Evolutionary conservation across 2,888 invertebrate genomes (phyloP), one percentile per base, ranked within the genome.

Genomic region (Cylindroiulus punctatus): DNA sequence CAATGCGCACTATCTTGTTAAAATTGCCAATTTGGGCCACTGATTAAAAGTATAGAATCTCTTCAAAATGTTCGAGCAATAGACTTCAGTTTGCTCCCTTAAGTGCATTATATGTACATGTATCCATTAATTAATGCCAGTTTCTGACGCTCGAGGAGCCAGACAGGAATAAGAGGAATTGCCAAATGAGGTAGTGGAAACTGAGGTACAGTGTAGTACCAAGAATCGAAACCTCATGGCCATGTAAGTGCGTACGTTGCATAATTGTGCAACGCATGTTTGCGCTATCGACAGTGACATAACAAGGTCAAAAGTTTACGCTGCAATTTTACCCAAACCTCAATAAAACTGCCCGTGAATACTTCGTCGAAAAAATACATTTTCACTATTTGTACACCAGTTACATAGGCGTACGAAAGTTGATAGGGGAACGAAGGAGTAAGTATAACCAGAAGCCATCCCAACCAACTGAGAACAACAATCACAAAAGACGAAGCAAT

Each of bases 271-370:
- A 26, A 26, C 26, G 65, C 12, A 12, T 65, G 65, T 65, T 65
- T 65, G 26, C 65, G 65, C 26, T 65, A 65, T 65, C 65, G 26
- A 65, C 65, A 65, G 65, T 65, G 26, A 26, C 26, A 65, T n/a
- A 65, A 65, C 65, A 65, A 65, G 65, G 65, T 65, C 65, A 26
- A 65, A 65, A 65, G 65, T 65, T 65, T 65, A 65, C 65, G 26
- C 14, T 26, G 65, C n/a, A 65, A 26, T 26, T 65, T 26, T 26
- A 65, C 8, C n/a, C 65, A 26, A 26, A 26, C 65, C 12, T 65
- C 65, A 26, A 65, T 65, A 65, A 65, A 65, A 65, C 65, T 57
- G 22, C 47, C 10, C 14, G 47, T 17, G 17, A 47, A 47, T 10
- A 47, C 47, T 47, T 47, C 14, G 14, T 47, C 3, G 36, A 17